Base-by-base conservation (phyloP, 1,140 invertebrate genomes). In the Panagrolaimus sp. region DNA sequence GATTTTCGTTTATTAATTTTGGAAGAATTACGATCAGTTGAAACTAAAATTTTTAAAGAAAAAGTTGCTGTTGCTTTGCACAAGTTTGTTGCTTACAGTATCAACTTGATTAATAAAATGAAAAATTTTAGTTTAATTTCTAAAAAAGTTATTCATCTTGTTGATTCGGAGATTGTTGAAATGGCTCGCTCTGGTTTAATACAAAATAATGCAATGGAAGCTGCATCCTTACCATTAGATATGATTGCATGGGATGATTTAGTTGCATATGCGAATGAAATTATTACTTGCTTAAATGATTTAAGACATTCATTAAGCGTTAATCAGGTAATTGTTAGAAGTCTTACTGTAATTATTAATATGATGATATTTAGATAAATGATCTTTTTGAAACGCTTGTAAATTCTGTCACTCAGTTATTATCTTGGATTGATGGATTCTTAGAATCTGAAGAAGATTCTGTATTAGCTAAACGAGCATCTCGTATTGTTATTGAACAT, bases 211-310 rank as follows among this genome's bases (percentile, higher is more conserved):
- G 46, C 27, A 9, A 45, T 57, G n/a, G 79, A 67, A 46, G 38
- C 67, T n/a, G 65, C 67, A 20, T 61, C 71, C 31, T 65, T 75
- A 8, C 78, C 78, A 11, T 51, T 76, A 5, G 78, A 82, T 65
- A 53, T 80, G 13, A 78, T 71, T 63, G 66, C 78, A 27, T 81
- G 79, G 79, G 79, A 81, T 65, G 81, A 83, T 27, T 63, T 81
- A 13, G 80, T 77, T 63, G 72, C 80, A 16, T 81, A 82, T 68
- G 74, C 76, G 5, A 83, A 81, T 65, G 69, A 67, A 16, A 46
- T 81, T 20, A 68, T 81, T 23, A 71, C 73, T 16, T 69, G 78
- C 11, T 51, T 81, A 13, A 81, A 81, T 61, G 75, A 79, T 38
- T 51, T 81, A n/a, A 38, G 79, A 27, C 80, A 82, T 43, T 76